Evolutionary conservation across 2,797 vertebrate genomes (phyloP).

Genomic region (Harpagifer antarcticus): DNA sequence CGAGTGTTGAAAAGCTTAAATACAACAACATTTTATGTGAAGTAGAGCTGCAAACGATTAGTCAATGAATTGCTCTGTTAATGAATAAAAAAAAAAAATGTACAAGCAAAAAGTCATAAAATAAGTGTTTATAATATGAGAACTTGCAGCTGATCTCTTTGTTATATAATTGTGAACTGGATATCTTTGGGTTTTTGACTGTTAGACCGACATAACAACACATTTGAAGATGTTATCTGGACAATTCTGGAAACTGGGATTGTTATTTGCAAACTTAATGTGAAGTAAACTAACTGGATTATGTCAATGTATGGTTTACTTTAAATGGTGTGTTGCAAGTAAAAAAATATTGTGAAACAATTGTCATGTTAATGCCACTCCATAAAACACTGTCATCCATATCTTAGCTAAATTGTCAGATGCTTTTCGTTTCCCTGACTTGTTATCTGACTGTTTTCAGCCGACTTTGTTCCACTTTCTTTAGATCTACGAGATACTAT

Average conservation of each 20-base stretch:
- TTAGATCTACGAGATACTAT: conserved; percentile 54
- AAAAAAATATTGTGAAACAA: too few species aligned
- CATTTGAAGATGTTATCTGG: too few species aligned
- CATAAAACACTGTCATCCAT: conserved; percentile 11
- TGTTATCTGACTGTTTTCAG: conserved; percentile 35
- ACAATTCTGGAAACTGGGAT: neutral
- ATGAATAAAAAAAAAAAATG: neutral
- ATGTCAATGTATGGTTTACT: too few species aligned
- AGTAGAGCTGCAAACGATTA: neutral
- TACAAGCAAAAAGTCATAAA: neutral
- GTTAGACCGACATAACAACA: too few species aligned
- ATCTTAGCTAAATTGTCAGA: neutral
- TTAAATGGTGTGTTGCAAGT: neutral
- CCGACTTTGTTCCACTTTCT: conserved; percentile 39
- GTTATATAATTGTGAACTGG: too few species aligned
- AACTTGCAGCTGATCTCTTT: neutral
- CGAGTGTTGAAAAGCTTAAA: too few species aligned
- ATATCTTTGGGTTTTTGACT: neutral
- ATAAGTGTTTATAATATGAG: neutral
- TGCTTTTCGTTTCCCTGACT: neutral
- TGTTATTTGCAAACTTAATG: neutral
- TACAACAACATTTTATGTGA: too few species aligned
- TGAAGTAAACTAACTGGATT: neutral
- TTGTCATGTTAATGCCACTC: conserved; percentile 9
- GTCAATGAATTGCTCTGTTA: neutral